Percentiles rank a stretch among this genome's conserved stretches.
phyloP scores from a whole-genome alignment of 1,140 invertebrate species.

The Delia radicum region DNA sequence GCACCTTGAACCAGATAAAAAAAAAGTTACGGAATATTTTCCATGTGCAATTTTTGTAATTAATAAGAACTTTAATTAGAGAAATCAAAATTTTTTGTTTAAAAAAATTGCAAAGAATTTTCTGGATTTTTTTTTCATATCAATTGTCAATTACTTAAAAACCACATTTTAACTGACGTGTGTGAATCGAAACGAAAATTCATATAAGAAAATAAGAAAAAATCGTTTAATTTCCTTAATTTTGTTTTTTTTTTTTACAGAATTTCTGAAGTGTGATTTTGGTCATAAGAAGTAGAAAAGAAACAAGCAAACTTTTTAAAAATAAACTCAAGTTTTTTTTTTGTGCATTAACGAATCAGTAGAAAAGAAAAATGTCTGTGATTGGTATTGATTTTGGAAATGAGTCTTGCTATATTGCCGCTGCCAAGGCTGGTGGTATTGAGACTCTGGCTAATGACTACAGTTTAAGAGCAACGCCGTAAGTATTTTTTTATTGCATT shows the following conservation, averaged over 20 bases:
- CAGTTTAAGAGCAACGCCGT: slow-evolving; percentile 95
- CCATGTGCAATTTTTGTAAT: slow-evolving; percentile 8
- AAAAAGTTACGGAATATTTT: background rate
- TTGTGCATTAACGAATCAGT: background rate
- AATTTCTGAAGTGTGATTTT: slow-evolving; percentile 23
- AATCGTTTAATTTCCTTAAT: no score
- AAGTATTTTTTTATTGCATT: slow-evolving; percentile 65
- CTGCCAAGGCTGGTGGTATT: slow-evolving; percentile 95
- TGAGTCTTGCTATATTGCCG: slow-evolving; percentile 94
- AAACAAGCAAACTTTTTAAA: background rate
- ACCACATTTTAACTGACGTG: background rate
- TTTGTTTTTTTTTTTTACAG: slow-evolving; percentile 12
- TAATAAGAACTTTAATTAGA: no score
- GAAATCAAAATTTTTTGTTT: background rate
- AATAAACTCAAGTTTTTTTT: background rate
- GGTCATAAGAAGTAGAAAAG: slow-evolving; percentile 8
- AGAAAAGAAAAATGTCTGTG: slow-evolving; percentile 76
- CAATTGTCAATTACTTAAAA: no score
- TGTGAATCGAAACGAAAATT: background rate
- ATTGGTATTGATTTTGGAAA: slow-evolving; percentile 99
- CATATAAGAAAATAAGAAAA: background rate
- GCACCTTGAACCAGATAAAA: background rate
- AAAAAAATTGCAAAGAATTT: background rate
- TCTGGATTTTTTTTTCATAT: slow-evolving; percentile 4
- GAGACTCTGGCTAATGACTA: slow-evolving; percentile 99